Conservation (phyloP, 2,797 vertebrate genomes). For the Cossypha caffra region DNA sequence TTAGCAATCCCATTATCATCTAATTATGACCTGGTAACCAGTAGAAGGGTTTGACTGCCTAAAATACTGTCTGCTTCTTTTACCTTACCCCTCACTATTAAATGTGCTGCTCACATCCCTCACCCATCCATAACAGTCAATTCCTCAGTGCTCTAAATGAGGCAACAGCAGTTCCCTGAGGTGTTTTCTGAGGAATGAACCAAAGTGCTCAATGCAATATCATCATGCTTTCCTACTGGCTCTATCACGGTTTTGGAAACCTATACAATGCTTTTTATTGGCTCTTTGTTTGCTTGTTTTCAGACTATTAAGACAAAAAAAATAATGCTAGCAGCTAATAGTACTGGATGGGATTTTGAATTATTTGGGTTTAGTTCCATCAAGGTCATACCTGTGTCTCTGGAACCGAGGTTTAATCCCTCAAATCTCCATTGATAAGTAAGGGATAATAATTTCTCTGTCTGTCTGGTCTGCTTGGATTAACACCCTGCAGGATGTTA, state of each 20-base stretch:
- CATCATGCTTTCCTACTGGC: background rate
- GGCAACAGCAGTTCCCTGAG: background rate
- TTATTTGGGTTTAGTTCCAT: background rate
- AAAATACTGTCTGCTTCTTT: background rate
- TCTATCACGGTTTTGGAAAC: background rate
- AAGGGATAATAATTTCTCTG: conserved; percentile 22
- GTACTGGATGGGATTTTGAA: background rate
- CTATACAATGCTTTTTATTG: background rate
- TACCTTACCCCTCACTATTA: background rate
- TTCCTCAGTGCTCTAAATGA: background rate
- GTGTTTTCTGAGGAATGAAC: background rate
- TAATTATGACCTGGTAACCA: background rate
- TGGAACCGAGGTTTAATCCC: background rate
- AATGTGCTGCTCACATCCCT: background rate
- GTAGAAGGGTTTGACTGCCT: background rate
- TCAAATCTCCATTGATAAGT: background rate
- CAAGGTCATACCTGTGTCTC: background rate
- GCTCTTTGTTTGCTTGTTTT: background rate
- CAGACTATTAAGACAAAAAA: background rate
- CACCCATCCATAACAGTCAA: background rate
- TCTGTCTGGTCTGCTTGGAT: background rate
- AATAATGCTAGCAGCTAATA: background rate
- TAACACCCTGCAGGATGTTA: background rate
- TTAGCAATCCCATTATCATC: background rate
- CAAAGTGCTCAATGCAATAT: background rate